Conservation (phyloP, 30 jellyfish, hydroid and myxozoan genomes). For the Haliclystus octoradiatus region DNA sequence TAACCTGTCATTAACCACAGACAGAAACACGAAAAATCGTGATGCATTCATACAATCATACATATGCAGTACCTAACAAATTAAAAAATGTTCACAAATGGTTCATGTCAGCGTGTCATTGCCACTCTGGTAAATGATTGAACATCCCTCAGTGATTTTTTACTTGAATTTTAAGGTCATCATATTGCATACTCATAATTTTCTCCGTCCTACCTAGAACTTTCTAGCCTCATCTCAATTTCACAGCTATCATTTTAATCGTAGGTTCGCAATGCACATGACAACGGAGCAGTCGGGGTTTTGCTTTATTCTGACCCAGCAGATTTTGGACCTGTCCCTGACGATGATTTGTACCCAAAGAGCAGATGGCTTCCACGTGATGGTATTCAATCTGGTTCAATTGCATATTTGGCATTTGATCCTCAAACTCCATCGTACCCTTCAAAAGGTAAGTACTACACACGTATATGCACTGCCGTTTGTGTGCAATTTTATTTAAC, state of each 20-base stretch:
- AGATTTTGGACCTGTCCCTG: constrained; percentile 71
- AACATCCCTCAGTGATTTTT: background rate
- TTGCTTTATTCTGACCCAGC: constrained; percentile 69
- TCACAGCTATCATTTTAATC: background rate
- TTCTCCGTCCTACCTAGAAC: background rate
- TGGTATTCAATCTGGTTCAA: constrained; percentile 81
- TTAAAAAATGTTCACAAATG: too few relatives aligned
- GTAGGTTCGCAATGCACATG: constrained; percentile 64
- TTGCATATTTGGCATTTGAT: constrained; percentile 47
- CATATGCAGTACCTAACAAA: too few relatives aligned
- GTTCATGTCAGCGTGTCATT: too few relatives aligned
- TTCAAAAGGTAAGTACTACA: constrained; percentile 49
- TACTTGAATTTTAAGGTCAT: background rate
- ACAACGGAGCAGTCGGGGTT: constrained; percentile 65
- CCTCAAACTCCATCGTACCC: constrained; percentile 73
- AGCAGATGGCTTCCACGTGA: constrained; percentile 81
- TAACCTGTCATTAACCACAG: too few relatives aligned
- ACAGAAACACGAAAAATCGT: too few relatives aligned
- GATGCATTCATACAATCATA: too few relatives aligned
- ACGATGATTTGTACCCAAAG: constrained; percentile 36
- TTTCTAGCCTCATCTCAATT: too few relatives aligned
- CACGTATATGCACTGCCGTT: too few relatives aligned
- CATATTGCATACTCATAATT: background rate
- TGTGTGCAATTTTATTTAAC: too few relatives aligned
- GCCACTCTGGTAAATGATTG: too few relatives aligned